Evolutionary conservation across 2,888 invertebrate genomes (phyloP).

Genomic region (Syrista parreyssii): DNA sequence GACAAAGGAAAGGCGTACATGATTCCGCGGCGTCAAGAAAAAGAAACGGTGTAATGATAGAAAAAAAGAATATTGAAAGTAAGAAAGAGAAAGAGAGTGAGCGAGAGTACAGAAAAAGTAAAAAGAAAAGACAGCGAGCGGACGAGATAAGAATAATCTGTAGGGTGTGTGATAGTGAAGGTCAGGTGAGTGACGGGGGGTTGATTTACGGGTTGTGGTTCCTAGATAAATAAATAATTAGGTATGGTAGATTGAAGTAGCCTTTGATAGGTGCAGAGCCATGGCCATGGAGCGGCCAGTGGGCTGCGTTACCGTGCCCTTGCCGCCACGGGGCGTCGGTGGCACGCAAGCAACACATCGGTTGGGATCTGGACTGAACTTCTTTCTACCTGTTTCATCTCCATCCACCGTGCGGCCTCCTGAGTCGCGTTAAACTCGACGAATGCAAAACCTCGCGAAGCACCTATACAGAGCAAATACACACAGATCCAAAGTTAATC

Average conservation of each 20-base stretch:
- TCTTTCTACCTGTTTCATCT: slow-evolving; percentile 83
- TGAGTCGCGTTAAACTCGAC: slow-evolving; percentile 91
- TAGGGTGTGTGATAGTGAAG: slow-evolving; percentile 20
- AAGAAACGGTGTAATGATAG: not conserved
- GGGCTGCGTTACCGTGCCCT: slow-evolving; percentile 63
- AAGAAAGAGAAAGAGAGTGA: not conserved
- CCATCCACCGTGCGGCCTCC: slow-evolving; percentile 93
- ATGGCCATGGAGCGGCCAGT: slow-evolving; percentile 59
- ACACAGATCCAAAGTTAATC: slow-evolving; percentile 67
- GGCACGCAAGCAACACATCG: slow-evolving; percentile 63
- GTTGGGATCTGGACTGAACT: slow-evolving; percentile 61
- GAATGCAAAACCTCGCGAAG: slow-evolving; percentile 84
- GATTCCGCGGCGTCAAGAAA: not conserved
- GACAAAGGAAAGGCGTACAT: not conserved
- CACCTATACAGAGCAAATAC: slow-evolving; percentile 86
- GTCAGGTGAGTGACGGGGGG: slow-evolving; percentile 13
- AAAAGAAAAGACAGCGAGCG: not conserved
- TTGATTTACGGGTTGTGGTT: slow-evolving; percentile 13
- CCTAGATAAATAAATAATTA: slow-evolving; percentile 29
- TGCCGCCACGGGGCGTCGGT: slow-evolving; percentile 65
- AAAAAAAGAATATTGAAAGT: not conserved
- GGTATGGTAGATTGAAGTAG: slow-evolving; percentile 63
- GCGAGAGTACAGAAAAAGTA: not conserved
- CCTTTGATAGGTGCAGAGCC: slow-evolving; percentile 63
- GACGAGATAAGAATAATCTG: slow-evolving; percentile 15